These are phyloP conservation scores for Baccha elongata DNA, from an alignment of 2,888 invertebrate genomes.

Conservation along the genomic window DNA sequence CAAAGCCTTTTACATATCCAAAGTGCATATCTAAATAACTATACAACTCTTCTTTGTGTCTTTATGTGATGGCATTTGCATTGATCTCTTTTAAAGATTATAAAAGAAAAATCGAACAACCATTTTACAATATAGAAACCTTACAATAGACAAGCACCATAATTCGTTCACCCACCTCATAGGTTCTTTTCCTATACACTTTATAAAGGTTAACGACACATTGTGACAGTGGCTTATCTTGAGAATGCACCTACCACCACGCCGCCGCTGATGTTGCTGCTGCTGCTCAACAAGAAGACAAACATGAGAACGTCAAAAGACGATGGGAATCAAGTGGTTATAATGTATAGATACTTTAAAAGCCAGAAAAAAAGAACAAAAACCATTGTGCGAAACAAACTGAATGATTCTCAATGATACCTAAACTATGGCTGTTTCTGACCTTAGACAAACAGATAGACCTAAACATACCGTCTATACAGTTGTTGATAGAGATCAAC, in stretches of 20 bases:
- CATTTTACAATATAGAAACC: constrained; percentile 58
- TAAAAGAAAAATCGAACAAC: constrained; percentile 24
- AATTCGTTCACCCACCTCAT: constrained; percentile 69
- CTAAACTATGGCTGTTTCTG: constrained; percentile 44
- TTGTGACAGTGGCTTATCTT: constrained; percentile 75
- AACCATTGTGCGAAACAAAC: constrained; percentile 12
- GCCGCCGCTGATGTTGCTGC: neutral
- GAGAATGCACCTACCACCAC: constrained; percentile 75
- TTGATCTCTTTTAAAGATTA: constrained; percentile 60
- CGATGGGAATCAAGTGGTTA: constrained; percentile 29
- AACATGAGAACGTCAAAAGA: constrained; percentile 48
- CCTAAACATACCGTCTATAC: constrained; percentile 1
- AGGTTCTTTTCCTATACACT: constrained; percentile 64
- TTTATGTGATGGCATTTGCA: constrained; percentile 39
- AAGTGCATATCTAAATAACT: constrained; percentile 1
- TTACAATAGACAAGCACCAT: constrained; percentile 61
- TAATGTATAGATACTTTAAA: constrained; percentile 22
- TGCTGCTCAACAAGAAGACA: constrained; percentile 15
- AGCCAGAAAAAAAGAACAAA: neutral
- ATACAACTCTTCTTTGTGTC: neutral
- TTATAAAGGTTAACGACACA: constrained; percentile 75
- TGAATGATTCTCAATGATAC: constrained; percentile 48
- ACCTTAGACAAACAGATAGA: constrained; percentile 59
- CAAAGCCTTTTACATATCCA: constrained; percentile 1
- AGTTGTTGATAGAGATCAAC: constrained; percentile 2